Evolutionary conservation across 2,113 vertebrate species (phyloP), one percentile per base, ranked within the genome.

Genomic region (Sander vitreus): DNA sequence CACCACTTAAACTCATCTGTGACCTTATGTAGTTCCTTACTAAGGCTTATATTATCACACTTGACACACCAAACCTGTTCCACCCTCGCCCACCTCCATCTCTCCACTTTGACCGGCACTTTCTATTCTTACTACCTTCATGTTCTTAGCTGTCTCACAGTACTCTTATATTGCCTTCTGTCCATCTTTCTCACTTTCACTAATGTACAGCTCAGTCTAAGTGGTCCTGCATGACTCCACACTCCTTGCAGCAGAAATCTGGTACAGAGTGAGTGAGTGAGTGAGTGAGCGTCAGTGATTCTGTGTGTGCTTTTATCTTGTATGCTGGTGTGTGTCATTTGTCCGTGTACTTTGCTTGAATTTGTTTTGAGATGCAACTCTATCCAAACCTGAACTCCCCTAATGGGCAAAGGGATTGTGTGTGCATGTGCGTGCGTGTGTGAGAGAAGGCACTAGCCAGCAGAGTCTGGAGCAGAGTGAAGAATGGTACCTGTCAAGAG

Each of bases 401-500:
- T 73, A 83, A 86, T 83, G 63, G 85, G 77, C 53, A 60, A 78
- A 81, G 72, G 77, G 77, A 88, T 87, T 89, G 36, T 75, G 74
- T 67, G 62, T 14, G 45, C 0, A 4, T 65, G 80, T 65, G 53
- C 50, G 5, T 9, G 8, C 50, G 36, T 75, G 74, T 74, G 62
- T 6, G 6, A 2, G 39, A 43, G 39, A 43, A 43, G 39, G 39
- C 39, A 43, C 39, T 39, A 65, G 74, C 48, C 79, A 50, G 76
- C 74, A 23, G 73, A 78, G 73, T 74, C 53, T 69, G 79, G 53
- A 87, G 87, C 76, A 74, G 82, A 87, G 79, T 93, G 91, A 94
- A 85, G 89, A 90, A 92, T 93, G 79, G 88, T 83, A 86, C 87
- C 88, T 92, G 92, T 93, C 93, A 92, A 77, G 50, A 69, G 64